A percentile compares a stretch with the other conserved stretches of the same genome.
These are phyloP conservation scores for Crenuchus spilurus DNA, from an alignment of 2,797 vertebrate species.

Conservation along the genomic window DNA sequence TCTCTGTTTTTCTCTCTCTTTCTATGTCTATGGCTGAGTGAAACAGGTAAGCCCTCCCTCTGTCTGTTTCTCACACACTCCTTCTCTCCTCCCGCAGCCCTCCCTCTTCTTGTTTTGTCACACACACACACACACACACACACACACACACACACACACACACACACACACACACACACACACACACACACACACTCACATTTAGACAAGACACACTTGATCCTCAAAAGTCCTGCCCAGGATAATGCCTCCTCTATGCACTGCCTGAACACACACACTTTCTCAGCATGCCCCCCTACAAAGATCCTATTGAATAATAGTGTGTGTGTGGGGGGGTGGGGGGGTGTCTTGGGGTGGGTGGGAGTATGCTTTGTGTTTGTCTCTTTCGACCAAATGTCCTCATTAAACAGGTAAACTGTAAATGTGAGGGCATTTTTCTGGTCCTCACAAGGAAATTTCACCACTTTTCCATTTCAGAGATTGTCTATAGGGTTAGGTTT, in stretches of 20 bases:
- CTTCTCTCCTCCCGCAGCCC: background rate
- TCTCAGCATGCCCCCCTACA: conserved; percentile 27
- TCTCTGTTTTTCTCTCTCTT: too few species aligned
- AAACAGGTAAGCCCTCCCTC: conserved; percentile 17
- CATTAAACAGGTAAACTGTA: too few species aligned
- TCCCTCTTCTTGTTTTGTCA: background rate
- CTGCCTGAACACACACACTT: conserved; percentile 4
- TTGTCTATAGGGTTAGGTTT: too few species aligned
- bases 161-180: conserved; percentile 8
- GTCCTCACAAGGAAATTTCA: too few species aligned
- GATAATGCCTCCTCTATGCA: conserved; percentile 36
- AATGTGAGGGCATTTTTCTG: too few species aligned
- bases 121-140: background rate
- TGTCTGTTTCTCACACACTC: background rate
- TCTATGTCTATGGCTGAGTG: background rate
- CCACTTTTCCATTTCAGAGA: too few species aligned
- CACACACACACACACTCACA: too few species aligned
- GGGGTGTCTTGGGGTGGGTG: too few species aligned
- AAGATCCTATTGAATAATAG: conserved; percentile 26
- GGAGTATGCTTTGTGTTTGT: too few species aligned
- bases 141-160: background rate
- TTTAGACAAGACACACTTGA: conserved; percentile 14
- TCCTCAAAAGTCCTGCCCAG: conserved; percentile 24
- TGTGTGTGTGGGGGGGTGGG: background rate
- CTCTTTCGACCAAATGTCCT: too few species aligned